phyloP scores from a whole-genome alignment of 2,888 invertebrate genomes.

The Pycnomerus fuliginosus region DNA sequence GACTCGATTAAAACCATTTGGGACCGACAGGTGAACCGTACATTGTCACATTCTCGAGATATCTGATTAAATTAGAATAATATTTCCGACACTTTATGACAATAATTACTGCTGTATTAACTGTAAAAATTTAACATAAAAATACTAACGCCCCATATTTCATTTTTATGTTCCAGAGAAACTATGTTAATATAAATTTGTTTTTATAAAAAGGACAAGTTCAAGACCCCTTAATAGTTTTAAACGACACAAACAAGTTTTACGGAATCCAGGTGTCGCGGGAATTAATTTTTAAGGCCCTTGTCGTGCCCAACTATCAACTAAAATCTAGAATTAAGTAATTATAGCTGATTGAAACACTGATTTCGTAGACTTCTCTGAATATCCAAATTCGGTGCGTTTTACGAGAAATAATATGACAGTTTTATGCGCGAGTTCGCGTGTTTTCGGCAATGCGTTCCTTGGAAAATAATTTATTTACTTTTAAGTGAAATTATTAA shows the following conservation, averaged over 20 bases:
- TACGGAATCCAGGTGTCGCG: slow-evolving; percentile 14
- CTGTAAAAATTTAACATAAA: slow-evolving; percentile 13
- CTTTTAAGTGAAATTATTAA: slow-evolving; percentile 24
- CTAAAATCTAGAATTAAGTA: slow-evolving; percentile 18
- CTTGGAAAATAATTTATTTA: slow-evolving; percentile 19
- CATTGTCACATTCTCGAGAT: slow-evolving; percentile 29
- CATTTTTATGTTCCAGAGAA: slow-evolving; percentile 10
- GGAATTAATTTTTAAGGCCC: slow-evolving; percentile 20
- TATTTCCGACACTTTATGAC: slow-evolving; percentile 29
- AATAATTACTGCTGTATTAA: slow-evolving; percentile 27
- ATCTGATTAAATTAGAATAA: slow-evolving; percentile 30
- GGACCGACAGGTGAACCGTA: slow-evolving; percentile 22
- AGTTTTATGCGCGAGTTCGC: slow-evolving; percentile 4
- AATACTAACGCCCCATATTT: slow-evolving; percentile 8
- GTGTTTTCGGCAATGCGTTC: background rate
- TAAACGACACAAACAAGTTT: slow-evolving; percentile 8
- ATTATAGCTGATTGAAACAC: slow-evolving; percentile 14
- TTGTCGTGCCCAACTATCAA: slow-evolving; percentile 10
- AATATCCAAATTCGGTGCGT: background rate
- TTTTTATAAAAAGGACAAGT: background rate
- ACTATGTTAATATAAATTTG: background rate
- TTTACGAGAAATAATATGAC: background rate
- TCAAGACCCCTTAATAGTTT: slow-evolving; percentile 7
- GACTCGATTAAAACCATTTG: slow-evolving; percentile 14
- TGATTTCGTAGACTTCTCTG: background rate